Percentiles rank a stretch among this genome's conserved stretches.
Evolutionary conservation across 2,888 invertebrate genomes (phyloP).

Genomic region (Acronicta psi): DNA sequence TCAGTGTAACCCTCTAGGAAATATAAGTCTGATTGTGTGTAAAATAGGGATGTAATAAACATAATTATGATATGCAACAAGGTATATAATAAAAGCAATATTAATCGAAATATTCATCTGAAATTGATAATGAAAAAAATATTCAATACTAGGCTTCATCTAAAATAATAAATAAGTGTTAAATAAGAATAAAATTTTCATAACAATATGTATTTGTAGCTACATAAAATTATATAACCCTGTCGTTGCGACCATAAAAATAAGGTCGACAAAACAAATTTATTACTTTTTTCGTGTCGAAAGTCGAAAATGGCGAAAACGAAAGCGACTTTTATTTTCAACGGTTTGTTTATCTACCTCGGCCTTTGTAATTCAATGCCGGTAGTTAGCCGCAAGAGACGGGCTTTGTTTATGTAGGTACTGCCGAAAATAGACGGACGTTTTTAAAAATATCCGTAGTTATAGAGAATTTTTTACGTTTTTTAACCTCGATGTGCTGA

Average conservation of each 20-base stretch:
- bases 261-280: constrained; percentile 30
- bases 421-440: constrained; percentile 48
- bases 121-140: too few relatives aligned
- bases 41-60: too few relatives aligned
- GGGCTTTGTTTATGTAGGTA: constrained; percentile 46
- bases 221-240: background rate
- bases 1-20: too few relatives aligned
- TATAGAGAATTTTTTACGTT: constrained; percentile 6
- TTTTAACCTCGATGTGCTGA: constrained; percentile 14
- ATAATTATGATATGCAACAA: too few relatives aligned
- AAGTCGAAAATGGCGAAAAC: constrained; percentile 26
- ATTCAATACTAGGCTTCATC: too few relatives aligned
- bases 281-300: constrained; percentile 26
- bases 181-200: background rate
- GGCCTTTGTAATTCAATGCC: constrained; percentile 54
- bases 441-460: constrained; percentile 30
- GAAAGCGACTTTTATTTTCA: constrained; percentile 44
- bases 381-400: constrained; percentile 51
- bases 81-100: too few relatives aligned
- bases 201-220: background rate
- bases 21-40: too few relatives aligned
- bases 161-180: too few relatives aligned
- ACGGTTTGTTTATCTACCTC: constrained; percentile 39
- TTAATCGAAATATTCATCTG: too few relatives aligned
- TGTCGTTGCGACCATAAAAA: constrained; percentile 11